Conservation (phyloP, 2,113 vertebrate species). For the Pelmatolapia mariae region DNA sequence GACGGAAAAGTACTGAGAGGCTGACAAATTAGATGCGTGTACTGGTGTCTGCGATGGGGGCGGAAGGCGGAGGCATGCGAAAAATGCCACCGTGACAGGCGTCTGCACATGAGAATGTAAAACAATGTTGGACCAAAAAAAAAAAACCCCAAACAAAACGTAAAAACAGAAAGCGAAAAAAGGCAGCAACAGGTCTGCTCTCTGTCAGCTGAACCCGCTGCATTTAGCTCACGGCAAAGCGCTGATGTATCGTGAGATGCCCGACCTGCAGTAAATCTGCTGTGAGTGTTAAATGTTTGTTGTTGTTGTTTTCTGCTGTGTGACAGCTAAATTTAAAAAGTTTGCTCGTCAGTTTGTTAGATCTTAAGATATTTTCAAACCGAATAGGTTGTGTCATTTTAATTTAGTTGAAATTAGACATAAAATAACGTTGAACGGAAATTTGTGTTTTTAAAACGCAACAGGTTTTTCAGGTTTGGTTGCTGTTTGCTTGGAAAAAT, state of each 20-base stretch:
- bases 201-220: not conserved
- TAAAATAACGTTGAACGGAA: not conserved
- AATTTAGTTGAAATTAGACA: not conserved
- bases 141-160: fast-evolving
- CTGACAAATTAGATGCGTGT: not conserved
- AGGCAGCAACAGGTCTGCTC: not conserved
- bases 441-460: not conserved
- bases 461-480: not conserved
- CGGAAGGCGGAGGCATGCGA: not conserved
- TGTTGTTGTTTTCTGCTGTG: not conserved
- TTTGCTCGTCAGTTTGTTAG: not conserved
- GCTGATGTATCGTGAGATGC: not conserved
- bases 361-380: not conserved
- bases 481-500: not conserved
- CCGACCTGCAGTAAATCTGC: not conserved
- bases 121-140: not conserved
- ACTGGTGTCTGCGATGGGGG: fast-evolving
- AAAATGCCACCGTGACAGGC: not conserved
- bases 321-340: not conserved
- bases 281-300: fast-evolving
- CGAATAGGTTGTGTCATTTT: fast-evolving
- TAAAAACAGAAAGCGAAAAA: fast-evolving
- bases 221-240: fast-evolving
- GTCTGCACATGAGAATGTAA: not conserved
- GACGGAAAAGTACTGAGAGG: conserved; percentile 54